phyloP scores from a whole-genome alignment of 2,797 vertebrate genomes.

The Crocodylus rhombifer region DNA sequence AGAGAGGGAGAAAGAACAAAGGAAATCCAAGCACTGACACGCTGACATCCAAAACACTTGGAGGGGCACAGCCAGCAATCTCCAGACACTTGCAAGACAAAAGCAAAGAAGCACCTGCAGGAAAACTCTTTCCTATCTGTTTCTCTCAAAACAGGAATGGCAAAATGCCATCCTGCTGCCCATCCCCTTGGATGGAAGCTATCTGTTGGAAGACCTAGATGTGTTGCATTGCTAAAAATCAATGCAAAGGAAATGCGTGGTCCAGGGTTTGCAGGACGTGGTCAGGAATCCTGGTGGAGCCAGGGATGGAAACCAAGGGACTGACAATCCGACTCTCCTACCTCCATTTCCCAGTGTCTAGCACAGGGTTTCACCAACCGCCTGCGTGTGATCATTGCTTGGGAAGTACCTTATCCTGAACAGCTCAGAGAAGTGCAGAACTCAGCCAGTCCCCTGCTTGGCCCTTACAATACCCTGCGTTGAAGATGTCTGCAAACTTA shows the following conservation, averaged over 20 bases:
- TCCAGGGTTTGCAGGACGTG: not conserved
- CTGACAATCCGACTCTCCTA: not conserved
- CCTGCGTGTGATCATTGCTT: not conserved
- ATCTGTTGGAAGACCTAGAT: not conserved
- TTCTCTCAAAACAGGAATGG: not conserved
- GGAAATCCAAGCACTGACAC: not conserved
- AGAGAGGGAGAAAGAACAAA: not conserved
- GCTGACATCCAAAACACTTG: not conserved
- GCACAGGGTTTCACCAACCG: not conserved
- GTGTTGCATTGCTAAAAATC: no score
- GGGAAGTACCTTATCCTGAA: not conserved
- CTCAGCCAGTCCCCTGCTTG: not conserved
- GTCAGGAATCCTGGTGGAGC: not conserved
- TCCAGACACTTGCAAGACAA: not conserved
- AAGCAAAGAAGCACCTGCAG: not conserved
- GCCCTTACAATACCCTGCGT: not conserved
- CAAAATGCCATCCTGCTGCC: not conserved
- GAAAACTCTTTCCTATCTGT: not conserved
- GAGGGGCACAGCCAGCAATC: not conserved
- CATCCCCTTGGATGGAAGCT: not conserved
- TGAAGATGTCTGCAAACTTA: not conserved
- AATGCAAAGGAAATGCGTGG: not conserved
- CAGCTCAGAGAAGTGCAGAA: not conserved
- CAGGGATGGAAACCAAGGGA: not conserved
- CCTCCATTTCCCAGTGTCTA: not conserved